phyloP scores from a whole-genome alignment of 2,113 vertebrate genomes.

The Misgurnus anguillicaudatus region DNA sequence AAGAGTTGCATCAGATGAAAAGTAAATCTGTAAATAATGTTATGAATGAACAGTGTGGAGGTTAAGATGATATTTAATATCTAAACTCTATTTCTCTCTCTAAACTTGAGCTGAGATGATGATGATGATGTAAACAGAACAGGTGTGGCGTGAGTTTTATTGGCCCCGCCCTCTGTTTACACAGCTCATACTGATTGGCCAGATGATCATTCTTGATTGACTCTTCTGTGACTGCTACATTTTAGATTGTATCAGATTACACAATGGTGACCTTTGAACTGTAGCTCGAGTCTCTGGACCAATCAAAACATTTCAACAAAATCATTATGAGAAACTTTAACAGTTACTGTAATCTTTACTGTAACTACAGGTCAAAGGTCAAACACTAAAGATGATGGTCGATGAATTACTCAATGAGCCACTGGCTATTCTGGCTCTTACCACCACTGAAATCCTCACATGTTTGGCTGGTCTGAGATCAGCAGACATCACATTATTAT shows the following conservation, averaged over 20 bases:
- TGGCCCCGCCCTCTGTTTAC: slow-evolving; percentile 28
- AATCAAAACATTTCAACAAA: no score
- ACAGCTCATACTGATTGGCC: slow-evolving; percentile 63
- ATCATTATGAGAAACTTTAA: no score
- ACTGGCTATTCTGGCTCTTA: slow-evolving; percentile 73
- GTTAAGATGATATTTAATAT: neutral
- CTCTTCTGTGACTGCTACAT: no score
- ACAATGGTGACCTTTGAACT: no score
- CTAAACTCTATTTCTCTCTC: neutral
- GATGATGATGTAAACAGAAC: neutral
- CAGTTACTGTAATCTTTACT: no score
- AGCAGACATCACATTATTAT: slow-evolving; percentile 71
- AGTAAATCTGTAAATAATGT: neutral
- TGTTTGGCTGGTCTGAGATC: slow-evolving; percentile 86
- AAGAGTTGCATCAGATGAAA: no score
- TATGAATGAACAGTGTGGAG: neutral
- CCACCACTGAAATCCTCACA: slow-evolving; percentile 90
- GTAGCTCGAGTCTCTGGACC: no score
- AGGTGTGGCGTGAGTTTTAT: slow-evolving; percentile 36
- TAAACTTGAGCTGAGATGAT: neutral
- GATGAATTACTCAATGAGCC: slow-evolving; percentile 58
- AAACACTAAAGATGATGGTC: slow-evolving; percentile 51
- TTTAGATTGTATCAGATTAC: slow-evolving; percentile 21
- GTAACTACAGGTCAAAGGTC: slow-evolving; percentile 46
- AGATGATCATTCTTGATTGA: no score